These are phyloP conservation scores for Oenanthe melanoleuca DNA, from an alignment of 2,113 vertebrate species.

Conservation along the genomic window DNA sequence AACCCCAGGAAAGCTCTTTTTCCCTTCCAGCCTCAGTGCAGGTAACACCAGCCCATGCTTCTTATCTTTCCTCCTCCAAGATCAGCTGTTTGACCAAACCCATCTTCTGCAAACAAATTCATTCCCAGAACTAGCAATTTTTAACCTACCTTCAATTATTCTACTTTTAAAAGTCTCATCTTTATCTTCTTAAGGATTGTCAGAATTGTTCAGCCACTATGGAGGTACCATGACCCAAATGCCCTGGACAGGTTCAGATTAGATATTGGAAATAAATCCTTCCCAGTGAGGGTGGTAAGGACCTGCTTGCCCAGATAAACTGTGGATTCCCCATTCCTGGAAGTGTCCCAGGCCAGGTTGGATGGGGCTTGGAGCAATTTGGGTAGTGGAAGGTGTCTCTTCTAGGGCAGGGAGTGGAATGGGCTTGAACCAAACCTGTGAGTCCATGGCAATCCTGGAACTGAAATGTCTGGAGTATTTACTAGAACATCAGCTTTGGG, in stretches of 20 bases:
- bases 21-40: too few relatives aligned
- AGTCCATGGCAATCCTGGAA: neutral
- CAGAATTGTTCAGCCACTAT: neutral
- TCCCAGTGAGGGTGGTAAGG: too few relatives aligned
- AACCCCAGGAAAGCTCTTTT: too few relatives aligned
- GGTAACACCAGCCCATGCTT: too few relatives aligned
- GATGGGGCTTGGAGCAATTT: neutral
- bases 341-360: neutral
- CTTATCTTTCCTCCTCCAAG: neutral
- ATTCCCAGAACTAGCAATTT: neutral
- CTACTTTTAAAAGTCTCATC: neutral
- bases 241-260: neutral
- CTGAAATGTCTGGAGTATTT: neutral
- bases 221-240: too few relatives aligned
- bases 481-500: neutral
- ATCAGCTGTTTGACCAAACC: neutral
- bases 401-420: neutral
- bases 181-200: neutral
- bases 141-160: neutral
- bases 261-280: neutral
- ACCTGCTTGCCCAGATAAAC: neutral
- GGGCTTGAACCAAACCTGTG: neutral
- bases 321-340: neutral
- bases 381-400: neutral
- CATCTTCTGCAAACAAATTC: neutral